Conservation (phyloP, 2,113 vertebrate genomes). For the Gambusia holbrooki region DNA sequence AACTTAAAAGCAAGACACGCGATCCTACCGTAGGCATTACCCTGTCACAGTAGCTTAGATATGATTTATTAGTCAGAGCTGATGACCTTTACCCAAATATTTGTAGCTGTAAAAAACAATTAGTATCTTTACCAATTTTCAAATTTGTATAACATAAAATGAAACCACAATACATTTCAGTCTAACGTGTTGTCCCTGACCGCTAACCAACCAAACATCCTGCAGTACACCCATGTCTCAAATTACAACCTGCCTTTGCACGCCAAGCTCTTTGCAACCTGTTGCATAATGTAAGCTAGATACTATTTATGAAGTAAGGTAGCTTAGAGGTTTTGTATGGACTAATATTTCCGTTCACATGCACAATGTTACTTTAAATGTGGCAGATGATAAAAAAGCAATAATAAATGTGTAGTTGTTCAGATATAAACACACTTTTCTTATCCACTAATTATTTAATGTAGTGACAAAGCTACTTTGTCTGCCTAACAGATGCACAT, state of each 20-base stretch:
- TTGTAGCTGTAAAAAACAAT: background rate
- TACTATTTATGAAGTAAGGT: too few species aligned
- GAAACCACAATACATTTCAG: background rate
- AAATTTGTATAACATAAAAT: background rate
- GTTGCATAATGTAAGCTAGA: background rate
- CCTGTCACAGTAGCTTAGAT: background rate
- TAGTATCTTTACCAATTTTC: background rate
- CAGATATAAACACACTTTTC: background rate
- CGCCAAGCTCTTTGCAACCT: background rate
- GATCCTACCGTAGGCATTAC: background rate
- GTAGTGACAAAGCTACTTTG: background rate
- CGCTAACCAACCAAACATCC: background rate
- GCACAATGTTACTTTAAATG: background rate
- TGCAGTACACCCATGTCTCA: slow-evolving; percentile 22
- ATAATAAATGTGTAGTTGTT: background rate
- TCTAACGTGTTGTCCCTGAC: background rate
- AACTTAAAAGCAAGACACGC: background rate
- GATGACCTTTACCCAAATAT: background rate
- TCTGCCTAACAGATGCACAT: background rate
- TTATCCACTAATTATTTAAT: background rate
- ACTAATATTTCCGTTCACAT: background rate
- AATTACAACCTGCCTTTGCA: slow-evolving; percentile 40
- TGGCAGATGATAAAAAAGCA: background rate
- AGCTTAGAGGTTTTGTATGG: background rate
- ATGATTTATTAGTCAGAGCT: background rate